phyloP scores from a whole-genome alignment of 35 echinoderm and acorn worm species.

The Nesometra sesokonis region DNA sequence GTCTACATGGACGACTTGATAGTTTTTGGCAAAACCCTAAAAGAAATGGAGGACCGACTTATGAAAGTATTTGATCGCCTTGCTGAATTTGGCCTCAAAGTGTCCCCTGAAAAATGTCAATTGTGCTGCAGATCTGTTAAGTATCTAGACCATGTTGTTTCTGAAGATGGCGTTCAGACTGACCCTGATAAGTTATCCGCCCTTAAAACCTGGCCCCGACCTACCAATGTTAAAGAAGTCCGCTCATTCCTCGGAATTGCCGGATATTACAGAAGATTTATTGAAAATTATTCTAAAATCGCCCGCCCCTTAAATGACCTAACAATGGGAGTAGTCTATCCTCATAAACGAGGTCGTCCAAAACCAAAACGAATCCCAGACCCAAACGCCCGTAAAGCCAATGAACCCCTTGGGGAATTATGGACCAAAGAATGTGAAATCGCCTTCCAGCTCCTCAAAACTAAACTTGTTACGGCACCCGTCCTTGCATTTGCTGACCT shows the following conservation, averaged over 20 bases:
- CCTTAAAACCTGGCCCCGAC: neutral
- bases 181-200: neutral
- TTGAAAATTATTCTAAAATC: conserved; percentile 5
- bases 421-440: neutral
- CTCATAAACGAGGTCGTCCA: neutral
- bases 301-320: conserved; percentile 6
- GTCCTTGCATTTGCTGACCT: too few species aligned
- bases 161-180: neutral
- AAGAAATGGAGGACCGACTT: neutral
- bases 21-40: neutral
- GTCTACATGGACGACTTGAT: conserved; percentile 43
- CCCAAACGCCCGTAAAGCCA: neutral
- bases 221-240: neutral
- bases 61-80: too few species aligned
- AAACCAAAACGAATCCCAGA: neutral
- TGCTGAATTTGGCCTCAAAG: neutral
- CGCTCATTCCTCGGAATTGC: neutral
- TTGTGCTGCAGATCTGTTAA: neutral
- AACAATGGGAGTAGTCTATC: too few species aligned
- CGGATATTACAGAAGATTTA: conserved; percentile 9
- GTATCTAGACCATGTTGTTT: neutral
- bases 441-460: too few species aligned
- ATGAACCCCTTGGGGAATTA: neutral
- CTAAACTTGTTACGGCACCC: too few species aligned
- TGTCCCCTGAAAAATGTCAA: conserved; percentile 8